A percentile compares a stretch with the other conserved stretches of the same genome.
Conservation (phyloP, 2,797 vertebrate genomes). For the Bovichtus variegatus region DNA sequence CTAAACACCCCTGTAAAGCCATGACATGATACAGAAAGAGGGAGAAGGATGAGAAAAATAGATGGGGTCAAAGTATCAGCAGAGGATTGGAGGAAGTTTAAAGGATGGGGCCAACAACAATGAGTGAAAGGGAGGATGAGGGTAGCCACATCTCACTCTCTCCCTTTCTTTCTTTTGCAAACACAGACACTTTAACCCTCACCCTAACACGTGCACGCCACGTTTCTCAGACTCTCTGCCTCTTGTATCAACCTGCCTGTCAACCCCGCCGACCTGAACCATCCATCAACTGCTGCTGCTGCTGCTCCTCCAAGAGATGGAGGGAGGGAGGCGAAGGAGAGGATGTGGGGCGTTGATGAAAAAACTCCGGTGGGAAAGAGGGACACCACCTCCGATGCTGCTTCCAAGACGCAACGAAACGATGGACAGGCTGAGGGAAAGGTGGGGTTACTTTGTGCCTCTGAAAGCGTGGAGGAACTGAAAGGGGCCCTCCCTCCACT, state of each 20-base stretch:
- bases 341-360: no score
- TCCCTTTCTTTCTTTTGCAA: conserved; percentile 5
- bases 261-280: conserved; percentile 56
- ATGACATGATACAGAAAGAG: conserved; percentile 16
- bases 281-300: conserved; percentile 65
- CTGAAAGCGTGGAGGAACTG: conserved; percentile 1
- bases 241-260: conserved; percentile 70
- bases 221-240: conserved; percentile 48
- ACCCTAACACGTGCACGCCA: not conserved
- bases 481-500: conserved; percentile 8
- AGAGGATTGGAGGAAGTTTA: conserved; percentile 43
- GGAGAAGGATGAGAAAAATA: not conserved
- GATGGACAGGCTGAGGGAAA: not conserved
- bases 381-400: not conserved
- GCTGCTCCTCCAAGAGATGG: conserved; percentile 42
- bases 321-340: conserved; percentile 41
- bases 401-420: not conserved
- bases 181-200: conserved; percentile 6
- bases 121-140: conserved; percentile 17
- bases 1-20: conserved; percentile 6
- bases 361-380: conserved; percentile 19
- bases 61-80: conserved; percentile 36
- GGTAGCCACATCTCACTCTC: not conserved
- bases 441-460: not conserved
- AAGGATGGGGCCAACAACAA: conserved; percentile 8